These are phyloP conservation scores for Nymphalis io DNA, from an alignment of 1,140 invertebrate species.

Conservation along the genomic window DNA sequence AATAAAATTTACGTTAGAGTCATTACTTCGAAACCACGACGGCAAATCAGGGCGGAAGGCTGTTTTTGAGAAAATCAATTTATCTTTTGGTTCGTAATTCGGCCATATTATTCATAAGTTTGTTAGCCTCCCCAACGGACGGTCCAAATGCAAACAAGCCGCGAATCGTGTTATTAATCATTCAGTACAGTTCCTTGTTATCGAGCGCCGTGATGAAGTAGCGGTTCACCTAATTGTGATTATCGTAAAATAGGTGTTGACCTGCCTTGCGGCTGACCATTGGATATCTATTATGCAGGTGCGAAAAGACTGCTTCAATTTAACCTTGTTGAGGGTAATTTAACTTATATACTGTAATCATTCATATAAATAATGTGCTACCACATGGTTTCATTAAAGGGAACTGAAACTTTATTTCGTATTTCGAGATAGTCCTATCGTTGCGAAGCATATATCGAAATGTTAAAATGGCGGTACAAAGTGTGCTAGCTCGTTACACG, in stretches of 20 bases:
- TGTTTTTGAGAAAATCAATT: constrained; percentile 61
- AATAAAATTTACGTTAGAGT: constrained; percentile 42
- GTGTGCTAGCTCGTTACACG: constrained; percentile 59
- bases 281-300: constrained; percentile 61
- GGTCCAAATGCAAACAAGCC: constrained; percentile 69
- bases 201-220: constrained; percentile 70
- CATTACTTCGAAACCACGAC: constrained; percentile 23
- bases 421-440: neutral
- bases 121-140: constrained; percentile 58
- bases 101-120: constrained; percentile 74
- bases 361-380: neutral
- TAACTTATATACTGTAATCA: neutral
- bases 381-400: neutral
- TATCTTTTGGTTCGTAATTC: constrained; percentile 54
- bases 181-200: constrained; percentile 66
- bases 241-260: constrained; percentile 66
- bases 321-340: constrained; percentile 43
- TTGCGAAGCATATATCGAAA: constrained; percentile 38
- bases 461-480: constrained; percentile 56
- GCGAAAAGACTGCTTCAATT: constrained; percentile 36
- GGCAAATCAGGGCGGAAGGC: constrained; percentile 41
- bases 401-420: neutral
- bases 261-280: constrained; percentile 49
- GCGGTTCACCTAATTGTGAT: constrained; percentile 70
- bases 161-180: constrained; percentile 70